Evolutionary conservation across 2,113 vertebrate species (phyloP), one percentile per base, ranked within the genome.

Genomic region (Limnothrissa miodon): DNA sequence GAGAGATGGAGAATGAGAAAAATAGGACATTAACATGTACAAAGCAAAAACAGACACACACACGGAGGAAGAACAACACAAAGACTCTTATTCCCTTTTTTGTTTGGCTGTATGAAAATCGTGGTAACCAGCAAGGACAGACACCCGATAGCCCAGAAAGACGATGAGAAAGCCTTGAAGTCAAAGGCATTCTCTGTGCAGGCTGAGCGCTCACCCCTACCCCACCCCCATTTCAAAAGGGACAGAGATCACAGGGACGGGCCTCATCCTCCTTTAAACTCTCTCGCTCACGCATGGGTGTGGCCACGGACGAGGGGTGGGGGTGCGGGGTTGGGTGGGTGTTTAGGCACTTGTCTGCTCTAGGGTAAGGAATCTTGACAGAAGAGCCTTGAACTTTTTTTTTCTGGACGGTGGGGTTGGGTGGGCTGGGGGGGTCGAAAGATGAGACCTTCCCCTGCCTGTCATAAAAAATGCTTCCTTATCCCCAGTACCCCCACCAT

Each of bases 351-450:
- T 66, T 15, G 81, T 74, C 78, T 62, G 84, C 87, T 86, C 81
- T 70, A 78, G 85, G 85, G 48, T 74, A 74, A 74, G 36, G 66
- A 74, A 66, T 44, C 94, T 94, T 96, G 95, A 96, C 94, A 96
- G 95, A 96, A 95, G 93, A 95, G 95, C 95, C 95, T 96, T 97
- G 95, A 96, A 96, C 94, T 96, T 94, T 96, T 97, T 96, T 96
- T 94, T 95, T 95, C 11, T 36, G 66, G 66, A 8, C 2, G 59
- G 59, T n/a, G 96, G 95, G 94, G 33, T 4, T 23, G 29, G 66
- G n/a, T n/a, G n/a, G n/a, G n/a, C n/a, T 4, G 13, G 66, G 29
- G 66, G 66, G 29, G 66, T 33, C 33, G 95, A 96, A 96, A 97
- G 95, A 96, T 96, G 95, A 96, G 95, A 95, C 94, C 95, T 95